phyloP scores from a whole-genome alignment of 2,888 invertebrate genomes.

The Acanthosepion pharaonis region DNA sequence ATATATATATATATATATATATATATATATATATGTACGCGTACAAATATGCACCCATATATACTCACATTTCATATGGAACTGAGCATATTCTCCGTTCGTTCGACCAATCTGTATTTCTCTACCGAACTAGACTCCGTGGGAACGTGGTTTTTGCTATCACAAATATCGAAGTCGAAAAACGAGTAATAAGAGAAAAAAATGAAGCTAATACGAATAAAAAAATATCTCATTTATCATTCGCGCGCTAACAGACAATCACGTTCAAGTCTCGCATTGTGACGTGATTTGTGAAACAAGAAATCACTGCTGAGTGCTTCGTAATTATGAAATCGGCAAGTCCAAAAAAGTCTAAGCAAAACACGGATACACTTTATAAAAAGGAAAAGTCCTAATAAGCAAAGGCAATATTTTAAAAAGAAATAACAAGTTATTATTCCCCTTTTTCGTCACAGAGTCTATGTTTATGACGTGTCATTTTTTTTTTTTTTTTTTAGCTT shows the following conservation, averaged over 20 bases:
- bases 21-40: neutral
- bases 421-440: no score
- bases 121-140: neutral
- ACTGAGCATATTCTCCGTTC: neutral
- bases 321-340: neutral
- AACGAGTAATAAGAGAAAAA: neutral
- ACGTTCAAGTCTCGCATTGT: slow-evolving; percentile 2
- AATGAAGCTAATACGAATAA: neutral
- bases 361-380: neutral
- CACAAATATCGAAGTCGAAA: neutral
- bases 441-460: no score
- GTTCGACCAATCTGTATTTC: neutral
- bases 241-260: neutral
- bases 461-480: no score
- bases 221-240: neutral
- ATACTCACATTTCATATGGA: neutral
- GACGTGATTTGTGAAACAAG: neutral
- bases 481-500: no score
- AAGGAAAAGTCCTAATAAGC: neutral
- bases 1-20: no score
- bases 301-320: neutral
- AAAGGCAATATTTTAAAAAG: no score
- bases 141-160: neutral
- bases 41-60: neutral
- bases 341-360: neutral